Percentiles rank a stretch among this genome's conserved stretches.
Evolutionary conservation across 2,797 vertebrate species (phyloP).

Genomic region (Garrulus glandarius): DNA sequence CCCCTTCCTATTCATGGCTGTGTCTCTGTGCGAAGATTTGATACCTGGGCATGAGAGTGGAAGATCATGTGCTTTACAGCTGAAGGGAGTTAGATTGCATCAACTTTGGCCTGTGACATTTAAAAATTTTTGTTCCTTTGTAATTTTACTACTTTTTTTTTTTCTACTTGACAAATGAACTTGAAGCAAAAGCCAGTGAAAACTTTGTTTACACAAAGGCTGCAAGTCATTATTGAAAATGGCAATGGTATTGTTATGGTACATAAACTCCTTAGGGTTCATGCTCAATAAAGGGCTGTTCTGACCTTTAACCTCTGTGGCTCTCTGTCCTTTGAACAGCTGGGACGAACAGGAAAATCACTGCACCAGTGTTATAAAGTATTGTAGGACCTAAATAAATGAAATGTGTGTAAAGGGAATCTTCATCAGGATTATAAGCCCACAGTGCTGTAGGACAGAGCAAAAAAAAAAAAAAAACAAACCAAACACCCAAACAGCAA

Average conservation of each 20-base stretch:
- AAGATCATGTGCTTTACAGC: neutral
- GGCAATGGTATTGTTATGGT: neutral
- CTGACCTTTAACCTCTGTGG: neutral
- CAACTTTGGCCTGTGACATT: neutral
- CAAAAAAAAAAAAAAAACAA: neutral
- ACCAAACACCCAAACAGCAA: too few relatives aligned
- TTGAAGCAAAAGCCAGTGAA: neutral
- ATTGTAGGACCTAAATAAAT: neutral
- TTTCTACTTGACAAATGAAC: neutral
- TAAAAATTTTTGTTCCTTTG: neutral
- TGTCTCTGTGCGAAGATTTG: slow-evolving; percentile 71
- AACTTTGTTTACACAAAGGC: neutral
- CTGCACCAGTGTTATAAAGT: neutral
- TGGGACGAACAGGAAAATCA: neutral
- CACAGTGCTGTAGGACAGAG: neutral
- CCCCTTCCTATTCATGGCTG: slow-evolving; percentile 84
- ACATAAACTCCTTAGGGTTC: neutral
- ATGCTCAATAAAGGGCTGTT: neutral
- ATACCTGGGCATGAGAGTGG: neutral
- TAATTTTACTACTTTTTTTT: neutral
- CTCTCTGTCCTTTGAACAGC: neutral
- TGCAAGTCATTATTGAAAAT: neutral
- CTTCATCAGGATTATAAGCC: neutral
- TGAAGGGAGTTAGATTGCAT: neutral
- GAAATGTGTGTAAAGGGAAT: neutral